These are phyloP conservation scores for Diadema setosum DNA, from an alignment of 35 echinoderm and acorn worm species.

Conservation along the genomic window DNA sequence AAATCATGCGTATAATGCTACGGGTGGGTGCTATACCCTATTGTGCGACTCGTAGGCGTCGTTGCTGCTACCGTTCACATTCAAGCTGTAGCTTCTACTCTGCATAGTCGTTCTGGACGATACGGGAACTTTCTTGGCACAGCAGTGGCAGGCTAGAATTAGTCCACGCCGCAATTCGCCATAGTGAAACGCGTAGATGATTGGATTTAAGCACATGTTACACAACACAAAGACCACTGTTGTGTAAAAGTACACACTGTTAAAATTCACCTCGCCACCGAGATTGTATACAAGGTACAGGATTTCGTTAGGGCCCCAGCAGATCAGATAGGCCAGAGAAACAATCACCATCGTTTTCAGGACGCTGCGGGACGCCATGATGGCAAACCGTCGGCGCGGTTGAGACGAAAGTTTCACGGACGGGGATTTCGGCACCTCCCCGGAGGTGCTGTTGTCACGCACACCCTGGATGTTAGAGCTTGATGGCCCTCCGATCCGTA, in stretches of 20 bases:
- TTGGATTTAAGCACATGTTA: conserved; percentile 68
- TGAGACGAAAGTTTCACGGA: background rate
- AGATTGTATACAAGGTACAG: conserved; percentile 76
- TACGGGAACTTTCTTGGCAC: background rate
- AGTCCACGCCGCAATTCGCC: conserved; percentile 26
- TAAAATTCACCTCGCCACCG: conserved; percentile 49
- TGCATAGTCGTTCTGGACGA: background rate
- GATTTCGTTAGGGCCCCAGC: conserved; percentile 82
- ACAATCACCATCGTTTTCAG: conserved; percentile 77
- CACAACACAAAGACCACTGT: conserved; percentile 54
- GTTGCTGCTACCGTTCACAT: background rate
- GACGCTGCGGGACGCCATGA: conserved; percentile 57
- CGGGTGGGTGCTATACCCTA: too few species aligned
- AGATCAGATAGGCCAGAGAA: conserved; percentile 68
- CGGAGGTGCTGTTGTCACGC: background rate
- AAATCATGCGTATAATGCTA: too few species aligned
- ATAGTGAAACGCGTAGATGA: conserved; percentile 62
- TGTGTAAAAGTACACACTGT: conserved; percentile 29
- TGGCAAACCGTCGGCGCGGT: background rate
- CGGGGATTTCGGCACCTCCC: background rate
- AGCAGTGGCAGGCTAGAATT: background rate
- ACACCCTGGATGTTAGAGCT: background rate
- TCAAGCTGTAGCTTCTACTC: background rate
- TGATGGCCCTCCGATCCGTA: background rate
- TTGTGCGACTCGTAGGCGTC: conserved; percentile 14